phyloP scores from a whole-genome alignment of 1,140 invertebrate genomes.

The Grapholita molesta region DNA sequence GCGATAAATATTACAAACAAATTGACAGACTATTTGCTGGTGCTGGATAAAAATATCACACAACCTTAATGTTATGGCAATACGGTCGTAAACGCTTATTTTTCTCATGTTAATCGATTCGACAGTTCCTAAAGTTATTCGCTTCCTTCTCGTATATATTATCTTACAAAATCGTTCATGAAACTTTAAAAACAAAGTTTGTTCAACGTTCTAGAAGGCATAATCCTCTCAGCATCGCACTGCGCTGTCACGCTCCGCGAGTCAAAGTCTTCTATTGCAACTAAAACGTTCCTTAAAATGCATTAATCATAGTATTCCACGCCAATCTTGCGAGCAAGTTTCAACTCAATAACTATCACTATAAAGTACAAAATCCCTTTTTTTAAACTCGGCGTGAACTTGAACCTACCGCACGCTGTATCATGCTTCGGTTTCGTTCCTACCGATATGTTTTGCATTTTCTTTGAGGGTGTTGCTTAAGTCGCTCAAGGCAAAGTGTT shows the following conservation, averaged over 20 bases:
- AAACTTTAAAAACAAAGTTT: background rate
- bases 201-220: conserved; percentile 12
- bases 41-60: too few relatives aligned
- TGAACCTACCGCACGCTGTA: conserved; percentile 30
- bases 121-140: too few relatives aligned
- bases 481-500: conserved; percentile 17
- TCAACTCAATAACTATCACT: conserved; percentile 29
- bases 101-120: too few relatives aligned
- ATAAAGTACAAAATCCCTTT: conserved; percentile 34
- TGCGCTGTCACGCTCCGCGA: conserved; percentile 37
- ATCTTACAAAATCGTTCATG: background rate
- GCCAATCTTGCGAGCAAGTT: conserved; percentile 23
- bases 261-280: conserved; percentile 52
- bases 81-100: too few relatives aligned
- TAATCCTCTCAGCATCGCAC: conserved; percentile 27
- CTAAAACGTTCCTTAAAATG: conserved; percentile 56
- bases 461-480: conserved; percentile 27
- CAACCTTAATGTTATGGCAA: too few relatives aligned
- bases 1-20: too few relatives aligned
- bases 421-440: conserved; percentile 28
- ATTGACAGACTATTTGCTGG: too few relatives aligned
- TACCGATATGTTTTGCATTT: conserved; percentile 39
- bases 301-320: conserved; percentile 53
- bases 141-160: background rate
- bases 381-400: conserved; percentile 32